Conservation (phyloP, 2,888 invertebrate species). For the Drosophila anomelani region DNA sequence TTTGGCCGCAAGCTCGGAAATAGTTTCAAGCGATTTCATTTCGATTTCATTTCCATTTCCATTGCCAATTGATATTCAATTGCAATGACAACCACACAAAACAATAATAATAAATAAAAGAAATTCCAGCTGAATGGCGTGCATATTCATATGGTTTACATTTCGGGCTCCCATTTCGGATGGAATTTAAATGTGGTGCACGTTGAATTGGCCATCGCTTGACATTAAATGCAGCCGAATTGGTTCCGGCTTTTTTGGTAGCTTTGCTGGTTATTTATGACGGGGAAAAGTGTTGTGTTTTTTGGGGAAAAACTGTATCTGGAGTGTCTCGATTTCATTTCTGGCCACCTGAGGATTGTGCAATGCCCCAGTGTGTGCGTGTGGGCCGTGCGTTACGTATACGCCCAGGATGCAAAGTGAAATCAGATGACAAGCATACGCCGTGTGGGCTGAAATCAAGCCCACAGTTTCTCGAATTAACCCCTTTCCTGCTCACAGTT, state of each 20-base stretch:
- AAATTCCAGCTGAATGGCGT: conserved; percentile 60
- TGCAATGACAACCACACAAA: conserved; percentile 58
- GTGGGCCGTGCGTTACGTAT: conserved; percentile 42
- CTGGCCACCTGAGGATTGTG: conserved; percentile 42
- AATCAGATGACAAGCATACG: conserved; percentile 64
- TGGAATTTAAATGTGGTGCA: conserved; percentile 72
- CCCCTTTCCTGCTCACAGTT: background rate
- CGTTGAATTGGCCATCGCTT: conserved; percentile 70
- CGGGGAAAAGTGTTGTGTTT: conserved; percentile 10
- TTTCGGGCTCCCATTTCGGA: conserved; percentile 61
- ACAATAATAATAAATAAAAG: conserved; percentile 50
- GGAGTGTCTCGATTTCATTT: conserved; percentile 23
- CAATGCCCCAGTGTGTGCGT: conserved; percentile 40
- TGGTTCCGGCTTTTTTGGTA: conserved; percentile 67
- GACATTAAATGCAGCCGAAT: conserved; percentile 49
- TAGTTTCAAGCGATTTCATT: conserved; percentile 39
- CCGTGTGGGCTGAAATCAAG: conserved; percentile 32
- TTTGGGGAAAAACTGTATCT: conserved; percentile 14
- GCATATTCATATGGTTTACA: conserved; percentile 65
- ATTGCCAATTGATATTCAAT: conserved; percentile 62
- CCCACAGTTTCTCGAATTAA: conserved; percentile 6
- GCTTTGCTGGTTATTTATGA: conserved; percentile 51
- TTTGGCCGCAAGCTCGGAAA: conserved; percentile 11
- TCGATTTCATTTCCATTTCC: conserved; percentile 65
- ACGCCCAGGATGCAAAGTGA: conserved; percentile 46